phyloP scores from a whole-genome alignment of 2,113 vertebrate species.

The Zingel zingel region DNA sequence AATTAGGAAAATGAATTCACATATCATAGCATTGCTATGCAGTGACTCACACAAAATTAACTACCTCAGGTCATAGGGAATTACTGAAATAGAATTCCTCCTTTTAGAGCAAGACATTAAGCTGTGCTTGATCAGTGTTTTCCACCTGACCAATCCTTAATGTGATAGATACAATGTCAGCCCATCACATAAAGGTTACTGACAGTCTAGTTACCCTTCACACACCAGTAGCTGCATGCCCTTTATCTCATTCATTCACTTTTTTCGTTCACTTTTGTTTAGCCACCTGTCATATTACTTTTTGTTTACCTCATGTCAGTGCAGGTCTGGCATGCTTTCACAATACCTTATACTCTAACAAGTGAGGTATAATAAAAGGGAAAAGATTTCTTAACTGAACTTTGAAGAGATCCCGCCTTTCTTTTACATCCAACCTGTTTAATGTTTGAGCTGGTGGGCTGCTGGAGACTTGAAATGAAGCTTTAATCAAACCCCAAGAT shows the following conservation, averaged over 20 bases:
- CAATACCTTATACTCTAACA: conserved; percentile 2
- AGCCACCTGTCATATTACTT: conserved; percentile 73
- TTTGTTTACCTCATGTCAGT: conserved; percentile 68
- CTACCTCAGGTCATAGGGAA: neutral
- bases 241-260: conserved; percentile 65
- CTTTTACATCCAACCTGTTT: conserved; percentile 36
- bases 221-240: conserved; percentile 48
- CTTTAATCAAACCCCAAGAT: conserved; percentile 86
- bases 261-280: conserved; percentile 39
- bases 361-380: neutral
- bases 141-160: conserved; percentile 48
- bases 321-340: conserved; percentile 29
- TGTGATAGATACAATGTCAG: conserved; percentile 47
- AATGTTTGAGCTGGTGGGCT: conserved; percentile 69
- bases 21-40: too few relatives aligned
- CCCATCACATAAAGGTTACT: conserved; percentile 62
- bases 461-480: conserved; percentile 82
- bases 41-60: neutral
- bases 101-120: conserved; percentile 5
- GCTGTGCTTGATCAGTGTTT: conserved; percentile 36
- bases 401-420: conserved; percentile 1
- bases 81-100: neutral
- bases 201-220: conserved; percentile 67
- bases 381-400: conserved; percentile 12
- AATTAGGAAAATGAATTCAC: too few relatives aligned